Percentiles rank a stretch among this genome's conserved stretches.
These are phyloP conservation scores for Gymnosoma rotundatum DNA, from an alignment of 2,888 invertebrate species.

Conservation along the genomic window DNA sequence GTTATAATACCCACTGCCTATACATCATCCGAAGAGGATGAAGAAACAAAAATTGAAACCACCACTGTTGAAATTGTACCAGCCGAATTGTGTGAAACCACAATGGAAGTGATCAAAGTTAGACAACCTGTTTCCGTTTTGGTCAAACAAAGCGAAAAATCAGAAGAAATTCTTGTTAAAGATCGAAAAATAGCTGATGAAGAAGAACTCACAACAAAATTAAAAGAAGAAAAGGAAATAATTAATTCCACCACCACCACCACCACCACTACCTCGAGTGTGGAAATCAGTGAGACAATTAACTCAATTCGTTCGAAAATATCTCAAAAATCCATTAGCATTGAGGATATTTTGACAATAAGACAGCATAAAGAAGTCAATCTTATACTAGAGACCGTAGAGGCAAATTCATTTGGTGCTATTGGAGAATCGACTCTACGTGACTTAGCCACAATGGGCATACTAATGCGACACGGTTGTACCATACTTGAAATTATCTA, in stretches of 20 bases:
- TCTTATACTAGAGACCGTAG: slow-evolving; percentile 88
- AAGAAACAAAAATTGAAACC: slow-evolving; percentile 74
- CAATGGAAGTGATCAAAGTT: slow-evolving; percentile 76
- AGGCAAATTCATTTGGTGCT: slow-evolving; percentile 90
- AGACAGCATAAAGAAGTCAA: slow-evolving; percentile 88
- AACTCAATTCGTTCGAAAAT: slow-evolving; percentile 82
- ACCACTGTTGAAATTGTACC: slow-evolving; percentile 78
- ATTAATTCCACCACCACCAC: slow-evolving; percentile 74
- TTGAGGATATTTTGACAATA: slow-evolving; percentile 84
- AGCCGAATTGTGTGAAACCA: slow-evolving; percentile 74
- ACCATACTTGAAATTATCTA: slow-evolving; percentile 89
- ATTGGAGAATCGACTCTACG: slow-evolving; percentile 88
- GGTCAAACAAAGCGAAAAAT: slow-evolving; percentile 81
- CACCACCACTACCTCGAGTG: slow-evolving; percentile 74
- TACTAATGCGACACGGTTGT: slow-evolving; percentile 89
- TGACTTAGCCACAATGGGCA: slow-evolving; percentile 92
- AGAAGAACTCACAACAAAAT: slow-evolving; percentile 51
- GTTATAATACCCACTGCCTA: slow-evolving; percentile 62
- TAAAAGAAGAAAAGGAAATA: slow-evolving; percentile 76
- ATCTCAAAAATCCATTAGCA: slow-evolving; percentile 80
- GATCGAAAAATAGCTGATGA: slow-evolving; percentile 79
- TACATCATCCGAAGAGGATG: slow-evolving; percentile 81
- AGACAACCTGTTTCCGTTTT: slow-evolving; percentile 77
- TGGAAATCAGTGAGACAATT: slow-evolving; percentile 83
- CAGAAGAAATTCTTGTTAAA: slow-evolving; percentile 83